Evolutionary conservation across 2,113 vertebrate species (phyloP), one percentile per base, ranked within the genome.

Genomic region (Aix galericulata): DNA sequence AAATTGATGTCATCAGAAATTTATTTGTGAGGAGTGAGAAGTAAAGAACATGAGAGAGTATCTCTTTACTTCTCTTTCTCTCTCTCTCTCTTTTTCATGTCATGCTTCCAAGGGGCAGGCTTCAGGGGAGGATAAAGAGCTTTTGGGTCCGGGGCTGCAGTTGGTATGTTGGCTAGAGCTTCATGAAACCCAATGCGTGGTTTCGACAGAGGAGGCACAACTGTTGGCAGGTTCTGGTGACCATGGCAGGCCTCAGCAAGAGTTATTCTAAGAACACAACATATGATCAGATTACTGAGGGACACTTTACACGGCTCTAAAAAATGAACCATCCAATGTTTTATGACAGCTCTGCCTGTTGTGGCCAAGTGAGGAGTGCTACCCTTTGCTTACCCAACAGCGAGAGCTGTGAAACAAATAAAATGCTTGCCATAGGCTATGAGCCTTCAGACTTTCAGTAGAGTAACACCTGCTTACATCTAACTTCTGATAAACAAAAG

Each of bases 231-330:
- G 77, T 93, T 89, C 92, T 94, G 83, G 73, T 96, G 95, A 97
- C 94, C 90, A 1, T 32, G 88, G 90, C 82, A 92, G 81, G 69
- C 81, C 88, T 91, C 88, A 88, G 80, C 6, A 0, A 83, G 94
- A 93, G 95, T 96, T 97, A 96, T 96, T 96, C 90, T 96, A 95
- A 84, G 92, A 96, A 89, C 86, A 96, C 88, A 96, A 94, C 92
- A 53, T 93, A 84, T 75, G 92, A 96, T 97, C 88, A 79, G 48
- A 31, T 96, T 95, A 96, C 93, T 32, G 64, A 93, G 78, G 55
- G 82, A 55, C 94, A 48, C 72, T 97, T 80, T 17, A 71, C 93
- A 81, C 83, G 79, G 72, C n/a, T 95, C 40, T 84, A 79, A 95
- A 97, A 96, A 94, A 93, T 84, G 90, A 96, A 72, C 94, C 86